Base-by-base conservation (phyloP, 2,888 invertebrate species). In the Drosophila neotestacea region DNA sequence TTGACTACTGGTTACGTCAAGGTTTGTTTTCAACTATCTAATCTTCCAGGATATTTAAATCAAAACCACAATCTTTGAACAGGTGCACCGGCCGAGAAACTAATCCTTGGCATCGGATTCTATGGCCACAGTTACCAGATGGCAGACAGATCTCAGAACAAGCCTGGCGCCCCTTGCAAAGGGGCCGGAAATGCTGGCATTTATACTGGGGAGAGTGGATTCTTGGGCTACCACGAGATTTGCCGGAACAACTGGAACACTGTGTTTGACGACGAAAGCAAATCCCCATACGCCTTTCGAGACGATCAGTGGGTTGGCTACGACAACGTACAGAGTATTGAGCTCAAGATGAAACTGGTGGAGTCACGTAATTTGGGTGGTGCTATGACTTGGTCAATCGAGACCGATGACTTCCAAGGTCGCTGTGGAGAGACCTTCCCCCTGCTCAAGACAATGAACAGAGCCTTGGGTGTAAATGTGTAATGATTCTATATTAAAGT, bases 291-390 rank as follows among this genome's bases (percentile, higher is more conserved):
- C 82, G 97, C 97, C 0, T 96, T 93, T 92, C 95, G 94, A 77
- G 96, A 95, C 4, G 95, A 97, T 92, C 97, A 98, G 92, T 98
- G 98, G 97, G 97, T 98, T 6, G 97, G 97, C 0, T 98, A 96
- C 88, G 98, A 98, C 89, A 97, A 98, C 85, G 94, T 95, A 59
- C 94, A 95, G 13, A 97, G 97, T 47, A 96, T 96, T 6, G 94
- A 94, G 88, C 94, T 94, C 88, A 98, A 98, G 94, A 95, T 96
- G 0, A 94, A 95, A 79, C 97, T 96, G 88, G 97, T 97, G 0
- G 95, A 95, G 46, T 95, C 96, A 61, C 95, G 96, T 71, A 95
- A 95, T 61, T 94, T 98, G 22, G 97, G 97, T 81, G 98, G 98
- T 88, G 79, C 90, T 77, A 92, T 92, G 92, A 84, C 91, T 72